Evolutionary conservation across 2,888 invertebrate species (phyloP).

Genomic region (Phyllotreta cruciferae): DNA sequence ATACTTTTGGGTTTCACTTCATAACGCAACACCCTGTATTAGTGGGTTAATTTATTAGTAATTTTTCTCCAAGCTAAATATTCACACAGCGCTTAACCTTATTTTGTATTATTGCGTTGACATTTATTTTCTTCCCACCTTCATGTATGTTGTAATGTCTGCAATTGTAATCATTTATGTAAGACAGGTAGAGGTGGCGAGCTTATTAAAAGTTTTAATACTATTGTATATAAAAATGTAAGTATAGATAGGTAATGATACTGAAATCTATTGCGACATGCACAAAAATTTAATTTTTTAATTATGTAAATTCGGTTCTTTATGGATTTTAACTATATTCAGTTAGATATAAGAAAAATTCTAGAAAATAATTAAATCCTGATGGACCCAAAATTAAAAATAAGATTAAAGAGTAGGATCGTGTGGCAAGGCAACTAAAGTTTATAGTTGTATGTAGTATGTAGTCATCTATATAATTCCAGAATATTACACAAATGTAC

Average conservation of each 20-base stretch:
- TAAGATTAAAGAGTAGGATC: no score
- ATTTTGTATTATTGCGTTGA: constrained; percentile 9
- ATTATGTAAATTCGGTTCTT: background rate
- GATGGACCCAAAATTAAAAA: no score
- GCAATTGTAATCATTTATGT: constrained; percentile 7
- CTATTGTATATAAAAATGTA: no score
- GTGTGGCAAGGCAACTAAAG: no score
- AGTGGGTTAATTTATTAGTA: background rate
- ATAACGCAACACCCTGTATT: constrained; percentile 4
- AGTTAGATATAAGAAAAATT: no score
- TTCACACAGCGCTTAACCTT: constrained; percentile 15
- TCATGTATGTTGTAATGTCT: constrained; percentile 2
- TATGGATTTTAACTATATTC: background rate
- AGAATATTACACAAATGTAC: no score
- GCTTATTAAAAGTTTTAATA: background rate
- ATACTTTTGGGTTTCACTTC: background rate
- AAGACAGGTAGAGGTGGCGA: background rate
- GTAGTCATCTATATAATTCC: no score
- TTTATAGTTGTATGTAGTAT: no score
- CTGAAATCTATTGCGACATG: no score
- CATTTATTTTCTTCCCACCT: constrained; percentile 10
- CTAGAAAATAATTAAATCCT: no score
- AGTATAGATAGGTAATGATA: no score
- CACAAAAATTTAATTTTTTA: background rate
- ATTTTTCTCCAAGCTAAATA: constrained; percentile 5